Base-by-base conservation (phyloP, 1,140 invertebrate species). In the Melitaea cinxia region DNA sequence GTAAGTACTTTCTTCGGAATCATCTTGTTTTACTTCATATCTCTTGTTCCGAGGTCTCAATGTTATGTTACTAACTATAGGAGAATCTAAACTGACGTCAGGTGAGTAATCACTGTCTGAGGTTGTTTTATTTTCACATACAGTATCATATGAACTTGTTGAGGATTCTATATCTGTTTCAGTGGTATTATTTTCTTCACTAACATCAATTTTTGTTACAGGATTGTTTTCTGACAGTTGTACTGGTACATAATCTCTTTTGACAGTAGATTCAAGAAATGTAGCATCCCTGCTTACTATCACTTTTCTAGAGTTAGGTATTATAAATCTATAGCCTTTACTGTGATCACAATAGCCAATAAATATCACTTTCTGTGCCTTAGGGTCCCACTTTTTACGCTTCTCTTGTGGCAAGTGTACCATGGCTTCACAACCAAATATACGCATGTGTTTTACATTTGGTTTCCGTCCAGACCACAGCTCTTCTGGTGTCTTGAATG, bases 331-430 rank as follows among this genome's bases (percentile, higher is more conserved):
- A 28, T 68, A 73, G 0, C 68, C 66, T 39, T 73, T 77, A 0
- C 56, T 60, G 19, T 74, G 4, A 5, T 70, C 65, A 66, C 75
- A 73, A 35, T 73, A 77, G 2, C 73, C 73, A 52, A 72, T 68
- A 12, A 75, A 75, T 5, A 75, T 68, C 23, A 54, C 21, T 42
- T 72, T 70, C 7, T 66, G 37, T 28, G 70, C 24, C 50, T 84
- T 90, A 4, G 70, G 17, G 54, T 89, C 82, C 68, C 70, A 87
- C 58, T 89, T 91, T 47, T 61, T 70, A 56, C 73, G 37, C 52
- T 76, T 73, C 15, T 80, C 58, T 55, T 68, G 55, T 24, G 84
- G 85, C 47, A 0, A 79, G 78, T 70, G 35, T 2, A 37, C n/a
- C 35, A 77, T 88, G 0, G 65, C 65, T 39, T 72, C 33, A 54